Evolutionary conservation across 2,797 vertebrate genomes (phyloP).

Genomic region (Brachyrhaphis roseni): DNA sequence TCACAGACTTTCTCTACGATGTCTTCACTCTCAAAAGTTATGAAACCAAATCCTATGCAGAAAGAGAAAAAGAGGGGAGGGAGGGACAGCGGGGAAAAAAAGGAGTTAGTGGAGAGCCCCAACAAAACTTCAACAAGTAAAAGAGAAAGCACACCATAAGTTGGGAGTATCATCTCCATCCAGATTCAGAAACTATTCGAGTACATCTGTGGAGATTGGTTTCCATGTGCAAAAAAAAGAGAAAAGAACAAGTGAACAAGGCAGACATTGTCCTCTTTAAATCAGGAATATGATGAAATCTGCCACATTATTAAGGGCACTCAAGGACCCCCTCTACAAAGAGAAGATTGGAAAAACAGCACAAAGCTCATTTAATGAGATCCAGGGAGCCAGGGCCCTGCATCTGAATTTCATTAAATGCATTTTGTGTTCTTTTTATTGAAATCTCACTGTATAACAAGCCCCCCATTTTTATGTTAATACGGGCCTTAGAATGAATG

Average conservation of each 20-base stretch:
- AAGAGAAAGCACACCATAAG: constrained; percentile 54
- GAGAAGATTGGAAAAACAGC: constrained; percentile 77
- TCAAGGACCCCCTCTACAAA: constrained; percentile 78
- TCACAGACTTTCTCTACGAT: constrained; percentile 99
- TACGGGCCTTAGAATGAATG: constrained; percentile 75
- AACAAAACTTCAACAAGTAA: constrained; percentile 58
- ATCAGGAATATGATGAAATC: constrained; percentile 83
- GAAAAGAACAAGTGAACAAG: constrained; percentile 74
- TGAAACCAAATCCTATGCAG: constrained; percentile 95
- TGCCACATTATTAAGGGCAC: constrained; percentile 82
- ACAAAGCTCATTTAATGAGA: constrained; percentile 88
- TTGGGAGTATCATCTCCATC: constrained; percentile 61
- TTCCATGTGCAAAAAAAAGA: constrained; percentile 40
- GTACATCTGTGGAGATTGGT: constrained; percentile 67
- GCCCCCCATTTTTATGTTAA: constrained; percentile 84
- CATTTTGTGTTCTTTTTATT: constrained; percentile 85
- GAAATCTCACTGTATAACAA: constrained; percentile 86
- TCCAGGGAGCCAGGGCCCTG: constrained; percentile 79
- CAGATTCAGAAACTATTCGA: constrained; percentile 63
- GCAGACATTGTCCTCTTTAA: constrained; percentile 82
- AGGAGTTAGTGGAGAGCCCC: constrained; percentile 59
- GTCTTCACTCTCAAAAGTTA: constrained; percentile 99
- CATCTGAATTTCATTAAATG: constrained; percentile 88
- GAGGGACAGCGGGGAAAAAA: constrained; percentile 35
- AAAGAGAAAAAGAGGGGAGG: constrained; percentile 63